Base-by-base conservation (phyloP, 2,113 vertebrate species). In the Limnothrissa miodon region DNA sequence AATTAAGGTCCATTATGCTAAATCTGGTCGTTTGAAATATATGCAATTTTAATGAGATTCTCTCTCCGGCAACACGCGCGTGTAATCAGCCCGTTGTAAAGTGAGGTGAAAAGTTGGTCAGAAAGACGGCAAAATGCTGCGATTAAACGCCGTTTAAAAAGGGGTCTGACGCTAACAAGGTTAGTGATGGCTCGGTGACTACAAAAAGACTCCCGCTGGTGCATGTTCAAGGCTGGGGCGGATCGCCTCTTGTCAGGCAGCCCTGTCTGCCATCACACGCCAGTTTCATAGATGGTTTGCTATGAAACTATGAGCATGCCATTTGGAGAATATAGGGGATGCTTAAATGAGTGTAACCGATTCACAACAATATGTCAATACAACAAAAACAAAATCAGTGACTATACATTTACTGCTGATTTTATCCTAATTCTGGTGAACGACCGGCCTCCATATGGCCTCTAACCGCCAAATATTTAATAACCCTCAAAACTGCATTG, bases 141-240 rank as follows among this genome's bases (percentile, higher is more conserved):
- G 94, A 93, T 94, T 95, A 93, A 93, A 93, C 92, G 93, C 93
- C 93, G 95, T 94, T 95, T 95, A 94, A 92, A 93, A 94, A 93
- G 93, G 95, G 94, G 94, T 94, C 90, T 94, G 93, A 94, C 96
- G 95, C 97, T 98, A 99, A 95, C 96, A 93, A 95, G 94, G 94
- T 99, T 98, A 98, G 97, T 97, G 95, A 96, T 93, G 97, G 96
- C 93, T 96, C 95, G 94, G 90, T 97, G 95, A 93, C 94, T 94
- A 94, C 95, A 87, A 97, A 97, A 97, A 95, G 95, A 93, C 94
- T 93, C 95, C 90, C 89, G 94, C 94, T 94, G 91, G 88, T 96
- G 96, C 96, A 74, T 96, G 96, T 96, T 96, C 93, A 89, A 90
- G 90, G 90, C 93, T 92, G 91, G 87, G 90, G 92, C 90, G 80